Evolutionary conservation across 1,140 invertebrate genomes (phyloP).

Genomic region (Drosophila lacertosa): DNA sequence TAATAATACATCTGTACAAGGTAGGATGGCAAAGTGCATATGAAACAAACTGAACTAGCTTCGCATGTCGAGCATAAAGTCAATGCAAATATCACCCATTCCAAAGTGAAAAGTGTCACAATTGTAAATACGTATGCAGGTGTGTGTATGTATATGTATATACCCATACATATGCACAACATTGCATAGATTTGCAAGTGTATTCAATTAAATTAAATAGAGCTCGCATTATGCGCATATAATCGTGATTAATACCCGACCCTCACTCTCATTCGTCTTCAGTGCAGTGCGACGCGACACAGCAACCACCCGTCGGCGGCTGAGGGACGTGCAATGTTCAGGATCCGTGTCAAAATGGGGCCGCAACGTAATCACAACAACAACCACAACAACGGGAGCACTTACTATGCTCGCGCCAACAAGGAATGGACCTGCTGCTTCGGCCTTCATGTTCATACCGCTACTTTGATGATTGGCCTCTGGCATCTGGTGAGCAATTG

Average conservation of each 20-base stretch:
- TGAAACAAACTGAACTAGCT: neutral
- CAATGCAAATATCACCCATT: neutral
- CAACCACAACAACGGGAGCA: constrained; percentile 26
- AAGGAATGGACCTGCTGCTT: constrained; percentile 91
- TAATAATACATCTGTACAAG: neutral
- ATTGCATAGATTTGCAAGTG: too few relatives aligned
- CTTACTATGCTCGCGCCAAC: constrained; percentile 81
- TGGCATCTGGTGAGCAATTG: constrained; percentile 90
- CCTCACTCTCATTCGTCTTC: constrained; percentile 19
- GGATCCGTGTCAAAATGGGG: constrained; percentile 87
- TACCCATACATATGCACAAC: neutral
- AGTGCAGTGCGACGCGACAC: constrained; percentile 25
- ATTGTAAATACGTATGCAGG: constrained; percentile 26
- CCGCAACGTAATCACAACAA: constrained; percentile 84
- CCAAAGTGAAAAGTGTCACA: constrained; percentile 35
- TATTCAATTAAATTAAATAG: constrained; percentile 12
- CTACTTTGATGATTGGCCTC: constrained; percentile 91
- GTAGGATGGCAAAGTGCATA: neutral
- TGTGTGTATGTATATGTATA: constrained; percentile 14
- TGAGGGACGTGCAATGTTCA: constrained; percentile 85
- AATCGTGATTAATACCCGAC: constrained; percentile 40
- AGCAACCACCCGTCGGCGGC: constrained; percentile 10
- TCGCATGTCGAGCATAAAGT: neutral
- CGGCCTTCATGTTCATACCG: constrained; percentile 93
- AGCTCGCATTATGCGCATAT: constrained; percentile 20